phyloP scores from a whole-genome alignment of 2,888 invertebrate species.

The Drosophila setosimentum region DNA sequence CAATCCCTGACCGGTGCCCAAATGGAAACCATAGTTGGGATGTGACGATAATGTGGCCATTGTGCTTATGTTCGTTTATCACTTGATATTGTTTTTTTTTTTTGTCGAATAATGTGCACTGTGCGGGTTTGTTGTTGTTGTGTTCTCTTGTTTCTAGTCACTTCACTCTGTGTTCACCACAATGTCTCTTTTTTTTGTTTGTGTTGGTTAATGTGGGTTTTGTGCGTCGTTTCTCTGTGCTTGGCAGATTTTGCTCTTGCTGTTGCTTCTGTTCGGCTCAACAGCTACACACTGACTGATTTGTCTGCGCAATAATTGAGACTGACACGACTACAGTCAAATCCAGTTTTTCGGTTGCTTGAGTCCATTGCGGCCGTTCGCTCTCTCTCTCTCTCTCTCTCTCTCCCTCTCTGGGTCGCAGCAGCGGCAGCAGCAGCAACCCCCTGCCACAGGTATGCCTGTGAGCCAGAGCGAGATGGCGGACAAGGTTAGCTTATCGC shows the following conservation, averaged over 20 bases:
- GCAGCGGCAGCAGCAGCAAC: slow-evolving; percentile 34
- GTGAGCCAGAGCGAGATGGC: slow-evolving; percentile 53
- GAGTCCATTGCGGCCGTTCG: slow-evolving; percentile 15
- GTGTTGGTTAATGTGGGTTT: slow-evolving; percentile 24
- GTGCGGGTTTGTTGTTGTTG: slow-evolving; percentile 32
- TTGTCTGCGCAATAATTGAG: slow-evolving; percentile 73
- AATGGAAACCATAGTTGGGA: slow-evolving; percentile 85
- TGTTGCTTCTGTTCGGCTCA: slow-evolving; percentile 75
- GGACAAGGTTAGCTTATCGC: slow-evolving; percentile 14
- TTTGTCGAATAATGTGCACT: slow-evolving; percentile 32
- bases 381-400: slow-evolving; percentile 20
- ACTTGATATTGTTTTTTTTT: slow-evolving; percentile 40
- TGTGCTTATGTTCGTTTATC: slow-evolving; percentile 41
- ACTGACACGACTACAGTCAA: slow-evolving; percentile 76
- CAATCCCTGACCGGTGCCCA: slow-evolving; percentile 81
- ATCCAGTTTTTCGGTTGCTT: slow-evolving; percentile 67
- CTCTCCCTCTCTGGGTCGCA: slow-evolving; percentile 2
- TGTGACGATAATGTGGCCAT: slow-evolving; percentile 85
- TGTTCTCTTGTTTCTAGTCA: slow-evolving; percentile 37
- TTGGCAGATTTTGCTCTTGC: slow-evolving; percentile 46
- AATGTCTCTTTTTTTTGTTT: slow-evolving; percentile 41
- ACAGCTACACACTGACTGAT: slow-evolving; percentile 81
- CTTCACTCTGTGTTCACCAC: slow-evolving; percentile 44
- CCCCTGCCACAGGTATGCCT: slow-evolving; percentile 44
- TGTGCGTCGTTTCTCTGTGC: slow-evolving; percentile 44